These are phyloP conservation scores for Discoglossus pictus DNA, from an alignment of 2,797 vertebrate species.

Conservation along the genomic window DNA sequence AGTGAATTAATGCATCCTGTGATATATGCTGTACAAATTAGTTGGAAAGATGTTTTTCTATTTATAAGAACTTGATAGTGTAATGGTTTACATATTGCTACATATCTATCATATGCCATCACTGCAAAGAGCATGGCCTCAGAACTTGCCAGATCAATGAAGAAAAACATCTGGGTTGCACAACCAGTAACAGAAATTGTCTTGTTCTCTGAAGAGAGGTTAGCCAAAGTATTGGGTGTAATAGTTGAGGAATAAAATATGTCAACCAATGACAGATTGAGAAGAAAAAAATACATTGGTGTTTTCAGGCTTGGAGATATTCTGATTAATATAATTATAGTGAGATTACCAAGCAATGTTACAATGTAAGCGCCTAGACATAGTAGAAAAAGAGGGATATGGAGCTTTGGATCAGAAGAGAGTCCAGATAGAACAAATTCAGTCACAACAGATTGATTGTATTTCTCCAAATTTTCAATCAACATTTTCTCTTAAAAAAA, in stretches of 20 bases:
- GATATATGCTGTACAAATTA: constrained; percentile 4
- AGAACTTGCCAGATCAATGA: constrained; percentile 28
- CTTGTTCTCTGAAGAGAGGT: neutral
- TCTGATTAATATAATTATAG: constrained; percentile 21
- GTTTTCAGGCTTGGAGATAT: constrained; percentile 17
- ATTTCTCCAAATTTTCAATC: too few relatives aligned
- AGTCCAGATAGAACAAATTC: constrained; percentile 26
- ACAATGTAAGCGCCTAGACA: constrained; percentile 5
- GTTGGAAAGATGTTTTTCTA: neutral
- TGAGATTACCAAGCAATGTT: constrained; percentile 29
- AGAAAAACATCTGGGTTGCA: constrained; percentile 38
- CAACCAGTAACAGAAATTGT: constrained; percentile 23
- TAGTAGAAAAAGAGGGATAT: constrained; percentile 12
- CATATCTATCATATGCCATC: constrained; percentile 43
- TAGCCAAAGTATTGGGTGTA: constrained; percentile 28
- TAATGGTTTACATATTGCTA: constrained; percentile 37
- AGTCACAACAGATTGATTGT: too few relatives aligned
- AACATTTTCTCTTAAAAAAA: too few relatives aligned
- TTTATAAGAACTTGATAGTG: constrained; percentile 36
- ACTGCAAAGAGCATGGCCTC: constrained; percentile 31
- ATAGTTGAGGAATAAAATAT: constrained; percentile 37
- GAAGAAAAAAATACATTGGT: constrained; percentile 40
- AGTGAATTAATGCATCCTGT: constrained; percentile 29
- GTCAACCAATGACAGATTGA: constrained; percentile 34
- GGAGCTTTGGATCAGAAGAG: neutral